A percentile compares a stretch with the other conserved stretches of the same genome.
Evolutionary conservation across 1,140 invertebrate species (phyloP).

Genomic region (Zaprionus africanus): DNA sequence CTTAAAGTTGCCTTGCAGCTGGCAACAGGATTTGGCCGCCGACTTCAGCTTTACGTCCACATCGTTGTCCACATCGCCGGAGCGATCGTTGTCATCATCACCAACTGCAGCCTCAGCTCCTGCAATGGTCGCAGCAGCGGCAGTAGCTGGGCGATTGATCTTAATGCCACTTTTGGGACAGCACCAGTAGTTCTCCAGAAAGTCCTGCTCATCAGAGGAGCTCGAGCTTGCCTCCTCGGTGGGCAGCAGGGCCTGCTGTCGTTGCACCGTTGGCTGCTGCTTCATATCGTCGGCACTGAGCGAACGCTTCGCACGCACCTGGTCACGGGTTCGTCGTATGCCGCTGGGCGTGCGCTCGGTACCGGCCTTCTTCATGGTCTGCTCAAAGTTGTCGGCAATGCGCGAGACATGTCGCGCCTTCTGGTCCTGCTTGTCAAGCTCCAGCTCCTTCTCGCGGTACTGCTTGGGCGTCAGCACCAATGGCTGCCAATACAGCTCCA

Average conservation of each 20-base stretch:
- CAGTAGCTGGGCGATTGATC: background rate
- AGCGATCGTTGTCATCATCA: background rate
- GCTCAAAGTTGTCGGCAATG: slow-evolving; percentile 26
- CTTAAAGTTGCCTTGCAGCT: background rate
- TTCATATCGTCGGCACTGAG: slow-evolving; percentile 1
- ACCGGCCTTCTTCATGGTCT: slow-evolving; percentile 22
- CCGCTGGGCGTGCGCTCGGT: slow-evolving; percentile 16
- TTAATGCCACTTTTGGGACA: slow-evolving; percentile 17
- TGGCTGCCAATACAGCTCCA: slow-evolving; percentile 64
- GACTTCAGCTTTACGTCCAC: background rate
- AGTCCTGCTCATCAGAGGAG: slow-evolving; percentile 50
- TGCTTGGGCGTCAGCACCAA: slow-evolving; percentile 58
- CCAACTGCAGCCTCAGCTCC: background rate
- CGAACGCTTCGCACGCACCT: slow-evolving; percentile 18
- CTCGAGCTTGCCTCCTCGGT: slow-evolving; percentile 14
- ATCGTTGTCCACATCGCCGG: background rate
- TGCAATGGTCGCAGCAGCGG: background rate
- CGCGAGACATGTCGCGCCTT: slow-evolving; percentile 18
- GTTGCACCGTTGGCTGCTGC: background rate
- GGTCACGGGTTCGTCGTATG: background rate
- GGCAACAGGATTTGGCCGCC: background rate
- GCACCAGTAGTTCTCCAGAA: slow-evolving; percentile 44
- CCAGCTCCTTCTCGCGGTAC: slow-evolving; percentile 56
- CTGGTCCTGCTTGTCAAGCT: slow-evolving; percentile 53
- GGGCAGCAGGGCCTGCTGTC: background rate